phyloP scores from a whole-genome alignment of 2,113 vertebrate genomes.

The Notarius lentiginosus region DNA sequence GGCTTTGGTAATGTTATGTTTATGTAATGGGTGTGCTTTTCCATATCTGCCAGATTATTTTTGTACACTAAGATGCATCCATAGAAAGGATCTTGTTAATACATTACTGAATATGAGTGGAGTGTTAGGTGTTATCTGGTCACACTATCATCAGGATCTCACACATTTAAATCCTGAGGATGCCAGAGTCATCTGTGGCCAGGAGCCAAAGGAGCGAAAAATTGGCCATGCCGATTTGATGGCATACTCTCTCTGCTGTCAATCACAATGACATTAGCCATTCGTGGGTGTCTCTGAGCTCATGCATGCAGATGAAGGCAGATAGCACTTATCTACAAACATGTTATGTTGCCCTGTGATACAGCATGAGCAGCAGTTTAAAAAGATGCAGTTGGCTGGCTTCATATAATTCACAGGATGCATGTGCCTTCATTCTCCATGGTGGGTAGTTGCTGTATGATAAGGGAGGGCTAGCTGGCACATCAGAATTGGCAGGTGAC shows the following conservation, averaged over 20 bases:
- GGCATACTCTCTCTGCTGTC: neutral
- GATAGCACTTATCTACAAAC: neutral
- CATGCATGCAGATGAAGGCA: conserved; percentile 6
- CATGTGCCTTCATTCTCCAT: neutral
- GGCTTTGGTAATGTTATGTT: neutral
- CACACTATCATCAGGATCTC: neutral
- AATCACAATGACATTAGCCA: conserved; percentile 2
- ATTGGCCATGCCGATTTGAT: neutral
- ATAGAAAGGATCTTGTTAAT: neutral
- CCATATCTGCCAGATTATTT: neutral
- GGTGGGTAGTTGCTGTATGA: neutral
- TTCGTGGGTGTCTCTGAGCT: neutral
- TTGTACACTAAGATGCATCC: neutral
- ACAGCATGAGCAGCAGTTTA: neutral
- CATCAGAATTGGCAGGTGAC: neutral
- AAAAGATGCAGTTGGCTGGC: neutral
- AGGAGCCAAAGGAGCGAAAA: conserved; percentile 6
- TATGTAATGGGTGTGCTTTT: neutral
- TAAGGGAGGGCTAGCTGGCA: neutral
- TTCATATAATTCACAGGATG: neutral
- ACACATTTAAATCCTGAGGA: neutral
- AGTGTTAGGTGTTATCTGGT: neutral
- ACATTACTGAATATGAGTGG: neutral
- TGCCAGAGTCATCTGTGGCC: neutral
- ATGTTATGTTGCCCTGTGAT: neutral